Evolutionary conservation across 2,113 vertebrate genomes (phyloP).

Genomic region (Macquaria ambigua): DNA sequence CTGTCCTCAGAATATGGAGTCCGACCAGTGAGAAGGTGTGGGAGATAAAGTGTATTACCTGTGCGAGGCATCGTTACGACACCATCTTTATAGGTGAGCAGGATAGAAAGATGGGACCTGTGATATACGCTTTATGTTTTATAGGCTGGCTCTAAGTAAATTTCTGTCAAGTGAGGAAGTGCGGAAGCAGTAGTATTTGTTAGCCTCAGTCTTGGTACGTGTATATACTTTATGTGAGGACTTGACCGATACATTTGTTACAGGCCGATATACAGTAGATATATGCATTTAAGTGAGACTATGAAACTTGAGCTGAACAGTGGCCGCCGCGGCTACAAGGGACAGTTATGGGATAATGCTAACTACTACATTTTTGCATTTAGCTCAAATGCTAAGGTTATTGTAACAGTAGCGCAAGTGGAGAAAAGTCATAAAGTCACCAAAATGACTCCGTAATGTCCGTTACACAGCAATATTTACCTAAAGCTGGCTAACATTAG

Average conservation of each 20-base stretch:
- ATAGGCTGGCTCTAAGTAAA: conserved; percentile 55
- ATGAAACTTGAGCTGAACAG: neutral
- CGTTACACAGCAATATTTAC: neutral
- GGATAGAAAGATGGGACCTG: conserved; percentile 46
- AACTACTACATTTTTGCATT: neutral
- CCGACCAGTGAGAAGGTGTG: conserved; percentile 48
- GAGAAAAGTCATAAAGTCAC: neutral
- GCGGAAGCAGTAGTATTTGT: conserved; percentile 17
- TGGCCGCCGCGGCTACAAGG: neutral
- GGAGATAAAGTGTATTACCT: conserved; percentile 60
- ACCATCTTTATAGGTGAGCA: conserved; percentile 58
- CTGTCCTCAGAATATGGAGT: conserved; percentile 68
- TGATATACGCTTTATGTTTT: conserved; percentile 45
- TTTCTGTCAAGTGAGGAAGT: conserved; percentile 46
- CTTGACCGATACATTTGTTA: neutral
- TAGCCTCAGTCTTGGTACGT: neutral
- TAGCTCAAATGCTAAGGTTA: neutral
- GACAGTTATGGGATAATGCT: neutral
- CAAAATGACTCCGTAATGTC: neutral
- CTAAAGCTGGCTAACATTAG: neutral
- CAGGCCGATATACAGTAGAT: neutral
- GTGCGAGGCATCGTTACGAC: conserved; percentile 54
- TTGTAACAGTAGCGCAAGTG: neutral
- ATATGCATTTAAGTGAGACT: neutral
- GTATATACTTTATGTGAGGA: neutral